Evolutionary conservation across 2,888 invertebrate genomes (phyloP).

Genomic region (Hermaeophaga mercurialis): DNA sequence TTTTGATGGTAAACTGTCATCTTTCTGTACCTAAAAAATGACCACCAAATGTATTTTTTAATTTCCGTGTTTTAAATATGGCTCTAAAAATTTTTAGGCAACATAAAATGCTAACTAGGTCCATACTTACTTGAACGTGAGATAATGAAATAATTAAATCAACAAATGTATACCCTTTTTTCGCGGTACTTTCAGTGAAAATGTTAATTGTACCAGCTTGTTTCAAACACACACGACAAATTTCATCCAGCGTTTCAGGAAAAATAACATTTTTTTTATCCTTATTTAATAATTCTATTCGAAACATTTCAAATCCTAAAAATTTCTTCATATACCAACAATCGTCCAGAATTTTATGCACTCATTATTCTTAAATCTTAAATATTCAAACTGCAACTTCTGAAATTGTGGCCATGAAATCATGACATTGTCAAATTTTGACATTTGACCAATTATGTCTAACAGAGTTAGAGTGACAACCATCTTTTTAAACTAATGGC

Average conservation of each 20-base stretch:
- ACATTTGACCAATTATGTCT: too few species aligned
- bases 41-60: neutral
- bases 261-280: constrained; percentile 1
- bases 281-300: neutral
- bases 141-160: neutral
- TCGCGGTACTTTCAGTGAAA: neutral
- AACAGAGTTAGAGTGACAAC: too few species aligned
- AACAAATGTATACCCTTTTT: neutral
- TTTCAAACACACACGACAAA: constrained; percentile 5
- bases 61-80: too few species aligned
- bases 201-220: neutral
- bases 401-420: too few species aligned
- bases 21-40: constrained; percentile 1
- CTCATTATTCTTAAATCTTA: too few species aligned
- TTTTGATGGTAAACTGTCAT: constrained; percentile 1
- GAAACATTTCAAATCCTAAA: constrained; percentile 2
- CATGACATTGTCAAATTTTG: too few species aligned
- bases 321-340: too few species aligned
- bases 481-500: too few species aligned
- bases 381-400: too few species aligned
- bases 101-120: too few species aligned
- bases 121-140: neutral
- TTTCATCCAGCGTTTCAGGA: neutral
- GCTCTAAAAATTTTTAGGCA: too few species aligned
- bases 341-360: too few species aligned